Conservation (phyloP, 1,140 invertebrate genomes). For the Diploscapter pachys region DNA sequence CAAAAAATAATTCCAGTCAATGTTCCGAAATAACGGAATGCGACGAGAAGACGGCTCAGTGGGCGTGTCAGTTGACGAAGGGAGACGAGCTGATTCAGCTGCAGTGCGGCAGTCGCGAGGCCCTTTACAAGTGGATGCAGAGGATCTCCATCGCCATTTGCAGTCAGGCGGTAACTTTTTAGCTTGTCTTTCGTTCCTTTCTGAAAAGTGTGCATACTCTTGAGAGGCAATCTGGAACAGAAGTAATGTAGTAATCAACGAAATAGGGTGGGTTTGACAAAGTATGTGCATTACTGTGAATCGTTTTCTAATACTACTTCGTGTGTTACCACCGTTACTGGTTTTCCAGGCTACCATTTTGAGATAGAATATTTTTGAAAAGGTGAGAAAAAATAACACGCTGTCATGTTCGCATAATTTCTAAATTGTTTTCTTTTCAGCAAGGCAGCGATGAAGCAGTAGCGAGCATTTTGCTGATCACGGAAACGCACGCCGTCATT, state of each 20-base stretch:
- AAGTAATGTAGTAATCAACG: too few relatives aligned
- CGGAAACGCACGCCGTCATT: conserved; percentile 5
- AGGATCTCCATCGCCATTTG: neutral
- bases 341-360: neutral
- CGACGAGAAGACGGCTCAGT: too few relatives aligned
- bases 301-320: neutral
- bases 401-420: too few relatives aligned
- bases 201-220: too few relatives aligned
- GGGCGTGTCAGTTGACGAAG: too few relatives aligned
- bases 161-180: too few relatives aligned
- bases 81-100: neutral
- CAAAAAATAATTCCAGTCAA: too few relatives aligned
- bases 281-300: neutral
- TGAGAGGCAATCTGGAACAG: too few relatives aligned
- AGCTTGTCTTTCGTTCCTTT: too few relatives aligned
- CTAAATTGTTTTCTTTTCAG: neutral
- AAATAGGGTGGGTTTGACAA: neutral
- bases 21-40: too few relatives aligned
- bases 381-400: neutral
- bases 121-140: conserved; percentile 15
- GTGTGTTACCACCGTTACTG: neutral
- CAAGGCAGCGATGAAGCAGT: conserved; percentile 5
- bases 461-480: conserved; percentile 3
- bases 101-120: conserved; percentile 6
- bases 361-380: neutral